Base-by-base conservation (phyloP, 1,140 invertebrate genomes). In the Brachionus sp. region DNA sequence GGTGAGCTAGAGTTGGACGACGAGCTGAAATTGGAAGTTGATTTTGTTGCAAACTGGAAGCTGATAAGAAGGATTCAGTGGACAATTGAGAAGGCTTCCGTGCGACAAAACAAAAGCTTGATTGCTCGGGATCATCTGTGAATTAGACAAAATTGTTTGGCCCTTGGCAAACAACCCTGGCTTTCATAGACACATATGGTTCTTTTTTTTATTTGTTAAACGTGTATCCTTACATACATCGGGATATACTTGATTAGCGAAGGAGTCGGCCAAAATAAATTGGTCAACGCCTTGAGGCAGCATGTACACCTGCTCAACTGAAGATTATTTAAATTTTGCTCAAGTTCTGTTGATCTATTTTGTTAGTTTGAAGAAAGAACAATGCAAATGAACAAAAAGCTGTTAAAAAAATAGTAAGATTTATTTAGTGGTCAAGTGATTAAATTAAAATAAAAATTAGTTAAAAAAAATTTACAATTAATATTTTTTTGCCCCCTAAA, bases 381-480 rank as follows among this genome's bases (percentile, higher is more conserved):
- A 53, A 16, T 53, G 50, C 50, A 53, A 53, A 53, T 53, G 50
- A n/a, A 23, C 7, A 16, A 70, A 68, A 70, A 70, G 66, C 66
- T 33, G 33, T 66, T 66, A 70, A 70, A 29, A 7, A 5, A 33
- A 37, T 70, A 70, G 66, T 70, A 70, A 70, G 35, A 70, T 37
- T 37, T 5, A 70, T 6, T 70, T 12, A 70, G n/a, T n/a, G n/a
- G n/a, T n/a, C n/a, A n/a, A n/a, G 35, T 35, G 35, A 29, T 35
- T 3, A n/a, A n/a, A n/a, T n/a, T n/a, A n/a, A 33, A 70, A 16
- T 16, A 66, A 33, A 64, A 64, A n/a, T n/a, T n/a, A n/a, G n/a
- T n/a, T n/a, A n/a, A n/a, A n/a, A 64, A 70, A 70, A 70, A 70
- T 70, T 70, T 70, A 70, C 66, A 70, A 70, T n/a, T 53, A 53